Percentiles rank a stretch among this genome's conserved stretches.
phyloP scores from a whole-genome alignment of 1,140 invertebrate species.

The Drosophila simulans region DNA sequence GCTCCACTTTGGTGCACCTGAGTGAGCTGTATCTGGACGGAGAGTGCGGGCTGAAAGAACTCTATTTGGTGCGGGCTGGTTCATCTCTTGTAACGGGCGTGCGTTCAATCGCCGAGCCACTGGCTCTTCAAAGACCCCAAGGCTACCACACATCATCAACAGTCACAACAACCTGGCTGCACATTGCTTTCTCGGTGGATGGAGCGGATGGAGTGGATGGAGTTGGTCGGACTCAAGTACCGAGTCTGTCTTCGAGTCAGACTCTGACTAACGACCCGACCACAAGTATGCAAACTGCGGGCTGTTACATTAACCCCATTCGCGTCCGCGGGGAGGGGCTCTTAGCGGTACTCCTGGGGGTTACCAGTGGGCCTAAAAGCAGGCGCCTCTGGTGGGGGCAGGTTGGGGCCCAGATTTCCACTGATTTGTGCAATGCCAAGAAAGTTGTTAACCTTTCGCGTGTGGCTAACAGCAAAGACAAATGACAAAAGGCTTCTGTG shows the following conservation, averaged over 20 bases:
- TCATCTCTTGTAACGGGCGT: constrained; percentile 30
- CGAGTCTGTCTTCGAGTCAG: constrained; percentile 4
- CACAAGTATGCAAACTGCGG: constrained; percentile 56
- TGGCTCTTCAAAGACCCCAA: constrained; percentile 37
- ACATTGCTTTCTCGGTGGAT: constrained; percentile 29
- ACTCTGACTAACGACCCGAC: constrained; percentile 43
- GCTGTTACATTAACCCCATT: constrained; percentile 63
- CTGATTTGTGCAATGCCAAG: constrained; percentile 42
- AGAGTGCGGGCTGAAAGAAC: constrained; percentile 23
- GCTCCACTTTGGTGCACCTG: constrained; percentile 14
- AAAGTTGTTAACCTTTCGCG: constrained; percentile 65
- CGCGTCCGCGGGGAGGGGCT: constrained; percentile 16
- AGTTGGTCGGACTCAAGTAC: constrained; percentile 1
- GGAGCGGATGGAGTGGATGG: too few species aligned
- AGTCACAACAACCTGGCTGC: constrained; percentile 7
- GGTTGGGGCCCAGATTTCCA: constrained; percentile 19
- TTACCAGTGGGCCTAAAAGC: constrained; percentile 21
- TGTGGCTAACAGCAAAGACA: constrained; percentile 43
- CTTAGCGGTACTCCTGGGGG: constrained; percentile 52
- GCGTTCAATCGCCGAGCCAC: constrained; percentile 45
- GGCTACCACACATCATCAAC: constrained; percentile 42
- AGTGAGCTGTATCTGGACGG: constrained; percentile 9
- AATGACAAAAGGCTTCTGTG: constrained; percentile 64
- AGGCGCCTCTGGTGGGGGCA: constrained; percentile 3
- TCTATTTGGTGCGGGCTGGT: constrained; percentile 18